A percentile compares a stretch with the other conserved stretches of the same genome.
Evolutionary conservation across 92 coral and sea anemone species (phyloP).

Genomic region (Actinernus sp.): DNA sequence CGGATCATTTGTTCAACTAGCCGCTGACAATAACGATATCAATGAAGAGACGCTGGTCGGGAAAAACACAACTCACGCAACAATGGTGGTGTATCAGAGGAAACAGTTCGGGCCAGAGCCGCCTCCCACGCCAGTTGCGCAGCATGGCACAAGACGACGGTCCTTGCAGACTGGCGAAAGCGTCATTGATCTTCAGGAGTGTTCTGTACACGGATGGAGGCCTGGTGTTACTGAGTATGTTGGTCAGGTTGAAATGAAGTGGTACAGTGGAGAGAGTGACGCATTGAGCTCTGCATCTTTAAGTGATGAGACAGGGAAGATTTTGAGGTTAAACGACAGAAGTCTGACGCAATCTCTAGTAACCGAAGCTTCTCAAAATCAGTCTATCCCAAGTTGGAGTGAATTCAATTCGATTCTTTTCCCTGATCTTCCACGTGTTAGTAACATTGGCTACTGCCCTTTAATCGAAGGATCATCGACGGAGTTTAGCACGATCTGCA

Average conservation of each 20-base stretch:
- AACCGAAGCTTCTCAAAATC: slow-evolving; percentile 5
- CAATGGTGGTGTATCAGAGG: slow-evolving; percentile 26
- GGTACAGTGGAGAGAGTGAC: slow-evolving; percentile 6
- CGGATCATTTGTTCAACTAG: slow-evolving; percentile 28
- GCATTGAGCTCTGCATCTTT: background rate
- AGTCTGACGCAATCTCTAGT: background rate
- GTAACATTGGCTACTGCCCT: slow-evolving; percentile 31
- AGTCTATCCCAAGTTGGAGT: slow-evolving; percentile 40
- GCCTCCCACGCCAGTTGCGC: background rate
- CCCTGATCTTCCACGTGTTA: slow-evolving; percentile 1
- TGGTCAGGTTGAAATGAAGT: background rate
- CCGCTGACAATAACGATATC: slow-evolving; percentile 48
- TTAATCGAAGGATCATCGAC: background rate
- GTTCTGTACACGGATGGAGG: slow-evolving; percentile 4
- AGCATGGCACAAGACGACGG: slow-evolving; percentile 4
- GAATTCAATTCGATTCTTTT: slow-evolving; percentile 19
- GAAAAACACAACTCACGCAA: slow-evolving; percentile 47
- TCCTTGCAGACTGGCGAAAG: background rate
- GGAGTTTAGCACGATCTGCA: slow-evolving; percentile 16
- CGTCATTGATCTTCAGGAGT: background rate
- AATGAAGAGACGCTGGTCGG: slow-evolving; percentile 59
- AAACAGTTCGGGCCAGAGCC: slow-evolving; percentile 13
- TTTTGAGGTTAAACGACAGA: slow-evolving; percentile 2
- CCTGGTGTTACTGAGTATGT: slow-evolving; percentile 3
- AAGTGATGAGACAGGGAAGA: slow-evolving; percentile 8